Evolutionary conservation across 64 coral and sea anemone species (phyloP), one percentile per base, ranked within the genome.

Genomic region (Porites lutea): DNA sequence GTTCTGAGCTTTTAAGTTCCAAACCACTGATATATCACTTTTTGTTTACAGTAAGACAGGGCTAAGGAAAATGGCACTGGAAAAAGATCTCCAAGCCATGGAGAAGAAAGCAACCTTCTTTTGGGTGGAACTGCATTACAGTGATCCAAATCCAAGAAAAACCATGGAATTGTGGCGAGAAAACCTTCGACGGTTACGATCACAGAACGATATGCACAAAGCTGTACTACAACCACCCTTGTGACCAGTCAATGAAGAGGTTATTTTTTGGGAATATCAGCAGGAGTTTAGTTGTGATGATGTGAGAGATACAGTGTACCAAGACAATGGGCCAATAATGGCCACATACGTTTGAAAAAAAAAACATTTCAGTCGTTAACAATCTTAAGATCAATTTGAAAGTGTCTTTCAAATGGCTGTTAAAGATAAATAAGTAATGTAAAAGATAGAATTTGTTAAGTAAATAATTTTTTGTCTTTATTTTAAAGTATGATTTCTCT

Each of bases 171-270:
- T 22, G 13, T 83, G 81, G 81, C 61, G 63, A 11, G 80, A 83
- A 66, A 83, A 83, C 51, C 80, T 83, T 15, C 80, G 80, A 45
- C 62, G 3, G n/a, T 8, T 83, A 16, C 81, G 81, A 46, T 83
- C 81, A 68, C 61, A 52, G 62, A 83, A 50, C 52, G 81, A 83
- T 47, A 22, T 69, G 6, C 18, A 68, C 62, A 83, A 83, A 18
- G 81, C 81, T 10, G 81, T 68, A 16, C 62, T 18, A 3, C 15
- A 83, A 19, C 81, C 62, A 44, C 62, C 81, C 18, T 63, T 83
- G 62, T 83, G 48, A 51, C 63, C 63, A 15, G 5, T 52, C 22
- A 46, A 83, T 64, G 81, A 83, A 76, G 71, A 48, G 27, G 47
- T 51, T 15, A 16, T 76, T 6, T 6, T 76, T 52, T 76, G 73